Conservation (phyloP, 2,797 vertebrate genomes). For the Aulostomus chinensis region DNA sequence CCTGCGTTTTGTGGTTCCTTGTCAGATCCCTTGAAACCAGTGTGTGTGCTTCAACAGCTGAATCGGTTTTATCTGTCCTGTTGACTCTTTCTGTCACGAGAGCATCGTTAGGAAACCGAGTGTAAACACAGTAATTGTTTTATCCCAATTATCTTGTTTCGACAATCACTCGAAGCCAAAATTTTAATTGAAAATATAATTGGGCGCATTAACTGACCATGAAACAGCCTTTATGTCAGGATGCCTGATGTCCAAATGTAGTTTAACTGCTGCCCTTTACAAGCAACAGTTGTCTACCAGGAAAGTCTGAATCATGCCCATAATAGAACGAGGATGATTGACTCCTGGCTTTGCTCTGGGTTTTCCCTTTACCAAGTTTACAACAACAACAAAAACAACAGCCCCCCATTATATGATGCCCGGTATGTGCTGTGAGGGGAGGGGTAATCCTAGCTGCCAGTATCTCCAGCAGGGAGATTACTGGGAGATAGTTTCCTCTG, state of each 20-base stretch:
- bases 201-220: too few species aligned
- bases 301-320: conserved; percentile 64
- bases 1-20: too few species aligned
- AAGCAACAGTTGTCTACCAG: conserved; percentile 57
- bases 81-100: too few species aligned
- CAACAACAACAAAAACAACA: conserved; percentile 46
- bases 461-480: conserved; percentile 61
- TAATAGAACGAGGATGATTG: conserved; percentile 57
- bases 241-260: conserved; percentile 16
- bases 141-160: too few species aligned
- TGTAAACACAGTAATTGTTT: too few species aligned
- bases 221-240: conserved; percentile 4
- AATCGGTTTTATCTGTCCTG: too few species aligned
- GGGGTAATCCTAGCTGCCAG: conserved; percentile 57
- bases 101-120: too few species aligned
- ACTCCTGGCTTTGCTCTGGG: conserved; percentile 52
- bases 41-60: too few species aligned
- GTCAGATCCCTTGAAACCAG: too few species aligned
- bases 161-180: too few species aligned
- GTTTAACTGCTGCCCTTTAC: conserved; percentile 38
- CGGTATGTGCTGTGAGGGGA: conserved; percentile 42
- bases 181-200: too few species aligned
- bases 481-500: conserved; percentile 63
- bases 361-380: conserved; percentile 60
- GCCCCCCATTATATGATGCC: conserved; percentile 32